Conservation (phyloP, 1,140 invertebrate genomes). For the Eueides isabella region DNA sequence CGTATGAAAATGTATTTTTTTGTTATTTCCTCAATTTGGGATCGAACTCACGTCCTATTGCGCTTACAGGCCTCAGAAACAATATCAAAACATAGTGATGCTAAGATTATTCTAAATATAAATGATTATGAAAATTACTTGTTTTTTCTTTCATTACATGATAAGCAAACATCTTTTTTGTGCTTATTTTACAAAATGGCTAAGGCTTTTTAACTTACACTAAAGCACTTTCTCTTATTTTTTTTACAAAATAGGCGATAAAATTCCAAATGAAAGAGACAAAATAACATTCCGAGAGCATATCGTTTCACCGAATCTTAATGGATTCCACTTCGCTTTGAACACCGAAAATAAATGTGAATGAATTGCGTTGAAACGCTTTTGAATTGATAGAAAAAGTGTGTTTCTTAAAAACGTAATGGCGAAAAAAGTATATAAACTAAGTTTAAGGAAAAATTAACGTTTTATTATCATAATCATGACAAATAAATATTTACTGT, state of each 20-base stretch:
- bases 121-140: no score
- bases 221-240: constrained; percentile 1
- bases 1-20: no score
- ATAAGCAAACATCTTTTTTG: neutral
- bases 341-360: constrained; percentile 41
- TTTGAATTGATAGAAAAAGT: constrained; percentile 17
- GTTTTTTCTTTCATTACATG: no score
- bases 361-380: constrained; percentile 29
- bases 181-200: neutral
- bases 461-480: neutral
- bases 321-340: constrained; percentile 48
- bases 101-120: no score
- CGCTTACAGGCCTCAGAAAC: no score
- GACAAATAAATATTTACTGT: neutral
- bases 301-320: constrained; percentile 51
- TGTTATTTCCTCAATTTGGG: no score
- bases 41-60: no score
- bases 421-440: neutral
- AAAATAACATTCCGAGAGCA: constrained; percentile 41
- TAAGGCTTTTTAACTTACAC: neutral
- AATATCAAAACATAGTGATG: no score
- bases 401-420: neutral
- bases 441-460: neutral
- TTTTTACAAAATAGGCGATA: constrained; percentile 25
- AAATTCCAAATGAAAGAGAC: constrained; percentile 35